A percentile compares a stretch with the other conserved stretches of the same genome.
Conservation (phyloP, 2,888 invertebrate genomes). For the Alviniconcha strummeri region DNA sequence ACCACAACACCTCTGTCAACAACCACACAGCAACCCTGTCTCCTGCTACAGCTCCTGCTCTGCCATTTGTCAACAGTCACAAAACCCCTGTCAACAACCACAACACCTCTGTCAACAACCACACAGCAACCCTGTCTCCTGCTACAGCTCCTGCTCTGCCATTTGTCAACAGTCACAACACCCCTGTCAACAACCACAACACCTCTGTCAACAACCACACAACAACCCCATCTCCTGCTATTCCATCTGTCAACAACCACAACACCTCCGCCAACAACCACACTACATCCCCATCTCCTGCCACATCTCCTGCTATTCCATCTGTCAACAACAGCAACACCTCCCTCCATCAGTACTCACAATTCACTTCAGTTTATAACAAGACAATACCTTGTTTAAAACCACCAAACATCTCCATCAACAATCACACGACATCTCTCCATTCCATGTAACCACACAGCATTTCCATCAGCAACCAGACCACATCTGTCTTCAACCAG, state of each 20-base stretch:
- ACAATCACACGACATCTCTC: too few relatives aligned
- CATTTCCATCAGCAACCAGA: too few relatives aligned
- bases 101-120: neutral
- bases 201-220: neutral
- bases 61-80: constrained; percentile 78
- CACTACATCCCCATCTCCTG: constrained; percentile 85
- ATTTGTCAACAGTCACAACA: constrained; percentile 75
- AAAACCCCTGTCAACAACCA: neutral
- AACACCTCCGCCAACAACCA: neutral
- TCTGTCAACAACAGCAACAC: constrained; percentile 84
- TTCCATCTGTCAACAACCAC: constrained; percentile 78
- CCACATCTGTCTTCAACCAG: too few relatives aligned
- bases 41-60: constrained; percentile 94
- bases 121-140: constrained; percentile 84
- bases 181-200: neutral
- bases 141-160: constrained; percentile 93
- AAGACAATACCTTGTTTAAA: too few relatives aligned
- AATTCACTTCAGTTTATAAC: neutral
- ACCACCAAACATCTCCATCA: too few relatives aligned
- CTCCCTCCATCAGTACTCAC: constrained; percentile 82
- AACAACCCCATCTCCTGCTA: constrained; percentile 90
- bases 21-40: constrained; percentile 78
- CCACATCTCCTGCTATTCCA: constrained; percentile 93
- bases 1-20: neutral
- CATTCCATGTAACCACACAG: too few relatives aligned